Base-by-base conservation (phyloP, 2,797 vertebrate genomes). In the Galagoides demidoff region DNA sequence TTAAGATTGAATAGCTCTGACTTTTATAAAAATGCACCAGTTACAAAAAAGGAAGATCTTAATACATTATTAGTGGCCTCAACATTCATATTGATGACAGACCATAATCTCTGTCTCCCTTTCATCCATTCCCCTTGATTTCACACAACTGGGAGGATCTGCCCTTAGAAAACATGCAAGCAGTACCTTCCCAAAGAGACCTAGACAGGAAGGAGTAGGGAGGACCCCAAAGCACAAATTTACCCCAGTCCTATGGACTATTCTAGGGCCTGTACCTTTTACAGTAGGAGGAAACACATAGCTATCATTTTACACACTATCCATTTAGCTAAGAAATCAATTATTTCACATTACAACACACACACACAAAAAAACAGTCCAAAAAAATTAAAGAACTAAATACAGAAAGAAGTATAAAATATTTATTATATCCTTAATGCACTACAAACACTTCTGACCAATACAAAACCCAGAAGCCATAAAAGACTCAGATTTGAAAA, bases 1-100 rank as follows among this genome's bases (percentile, higher is more conserved):
- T 92, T 66, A 43, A 89, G 55, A 66, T 2, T 90, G 81, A 74
- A 86, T 1, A 63, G 77, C n/a, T 92, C 57, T 83, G 13, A 29
- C 52, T 78, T 92, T 84, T 64, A 73, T 27, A 94, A 76, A 85
- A 77, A 71, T 45, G 61, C 92, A 76, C 34, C 34, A 77, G n/a
- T 76, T 37, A 81, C 39, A 39, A 63, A 85, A 93, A 49, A 29
- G 20, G 23, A 79, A 66, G n/a, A 27, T 22, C 55, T 49, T 90
- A 70, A 13, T 0, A 19, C 10, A 27, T 27, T 4, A 34, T 57
- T 74, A 45, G 31, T 71, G 76, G n/a, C 49, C 34, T 77, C 63
- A 74, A 23, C 52, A 37, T 57, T 12, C 66, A 39, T 5, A 29
- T 39, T 57, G 11, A 64, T 39, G 31, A 73, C 23, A 74, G 27